Percentiles rank a stretch among this genome's conserved stretches.
Evolutionary conservation across 2,797 vertebrate species (phyloP).

Genomic region (Chelonia mydas): DNA sequence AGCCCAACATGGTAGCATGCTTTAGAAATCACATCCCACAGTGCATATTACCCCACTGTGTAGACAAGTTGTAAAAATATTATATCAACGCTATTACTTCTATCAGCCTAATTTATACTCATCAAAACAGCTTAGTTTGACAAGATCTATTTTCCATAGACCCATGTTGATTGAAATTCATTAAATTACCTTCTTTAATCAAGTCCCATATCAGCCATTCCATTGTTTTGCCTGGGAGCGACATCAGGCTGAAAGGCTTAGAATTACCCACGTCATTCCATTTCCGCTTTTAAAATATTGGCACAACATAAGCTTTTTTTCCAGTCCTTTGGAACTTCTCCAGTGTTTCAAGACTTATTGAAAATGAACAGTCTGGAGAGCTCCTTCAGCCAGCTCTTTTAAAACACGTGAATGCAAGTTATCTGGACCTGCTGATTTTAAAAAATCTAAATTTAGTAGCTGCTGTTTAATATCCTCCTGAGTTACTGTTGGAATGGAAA

Average conservation of each 20-base stretch:
- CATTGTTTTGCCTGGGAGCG: slow-evolving; percentile 1
- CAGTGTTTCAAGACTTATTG: not conserved
- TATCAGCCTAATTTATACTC: not conserved
- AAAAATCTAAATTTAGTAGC: not conserved
- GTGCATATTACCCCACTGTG: not conserved
- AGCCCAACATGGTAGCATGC: not conserved
- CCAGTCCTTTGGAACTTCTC: too few relatives aligned
- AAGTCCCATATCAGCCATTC: not conserved
- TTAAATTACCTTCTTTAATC: not conserved
- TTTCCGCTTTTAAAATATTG: not conserved
- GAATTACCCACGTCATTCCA: not conserved
- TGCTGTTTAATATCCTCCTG: not conserved
- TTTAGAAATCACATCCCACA: not conserved
- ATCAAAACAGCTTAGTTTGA: not conserved
- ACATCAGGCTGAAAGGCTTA: not conserved
- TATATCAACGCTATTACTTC: not conserved
- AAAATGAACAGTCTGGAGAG: not conserved
- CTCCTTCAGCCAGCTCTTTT: too few relatives aligned
- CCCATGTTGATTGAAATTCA: not conserved
- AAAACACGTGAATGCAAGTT: not conserved
- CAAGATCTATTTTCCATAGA: not conserved
- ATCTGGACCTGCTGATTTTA: not conserved
- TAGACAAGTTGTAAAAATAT: not conserved
- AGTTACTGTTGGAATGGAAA: not conserved
- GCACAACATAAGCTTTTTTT: not conserved